phyloP scores from a whole-genome alignment of 1,140 invertebrate species.

The Heterodera schachtii region DNA sequence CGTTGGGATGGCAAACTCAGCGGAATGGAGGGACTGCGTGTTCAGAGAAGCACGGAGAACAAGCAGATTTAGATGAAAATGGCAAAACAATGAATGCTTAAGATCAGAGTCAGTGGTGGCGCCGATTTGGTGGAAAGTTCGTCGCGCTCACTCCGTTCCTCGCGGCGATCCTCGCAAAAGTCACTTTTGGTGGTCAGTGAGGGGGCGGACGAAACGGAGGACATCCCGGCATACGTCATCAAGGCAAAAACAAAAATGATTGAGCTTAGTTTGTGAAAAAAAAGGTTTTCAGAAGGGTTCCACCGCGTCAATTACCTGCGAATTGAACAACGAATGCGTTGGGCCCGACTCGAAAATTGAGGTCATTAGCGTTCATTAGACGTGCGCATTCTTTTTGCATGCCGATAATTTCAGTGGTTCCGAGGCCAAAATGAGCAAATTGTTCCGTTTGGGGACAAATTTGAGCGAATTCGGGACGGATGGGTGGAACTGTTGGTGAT shows the following conservation, averaged over 20 bases:
- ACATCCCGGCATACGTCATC: conserved; percentile 62
- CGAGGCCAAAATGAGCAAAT: conserved; percentile 33
- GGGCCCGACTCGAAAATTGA: conserved; percentile 42
- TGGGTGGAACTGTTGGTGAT: conserved; percentile 61
- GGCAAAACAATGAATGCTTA: neutral
- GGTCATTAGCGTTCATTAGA: neutral
- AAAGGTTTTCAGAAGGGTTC: conserved; percentile 39
- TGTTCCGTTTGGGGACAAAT: conserved; percentile 40
- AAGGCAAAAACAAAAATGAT: conserved; percentile 24
- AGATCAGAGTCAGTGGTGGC: conserved; percentile 21
- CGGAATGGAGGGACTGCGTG: conserved; percentile 1
- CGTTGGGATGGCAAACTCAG: conserved; percentile 16
- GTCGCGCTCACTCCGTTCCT: conserved; percentile 13
- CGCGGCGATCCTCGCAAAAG: conserved; percentile 18
- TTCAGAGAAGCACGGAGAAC: conserved; percentile 14
- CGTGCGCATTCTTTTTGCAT: too few species aligned
- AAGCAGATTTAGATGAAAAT: neutral
- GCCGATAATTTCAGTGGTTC: conserved; percentile 9
- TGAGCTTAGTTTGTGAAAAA: neutral
- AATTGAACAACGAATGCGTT: conserved; percentile 57
- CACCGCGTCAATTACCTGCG: conserved; percentile 63
- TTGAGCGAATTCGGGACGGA: conserved; percentile 58
- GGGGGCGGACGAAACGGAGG: conserved; percentile 32
- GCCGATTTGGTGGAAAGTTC: neutral
- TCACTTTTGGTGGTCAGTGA: neutral